Percentiles rank a stretch among this genome's conserved stretches.
Evolutionary conservation across 2,113 vertebrate species (phyloP).

Genomic region (Etia nguti): DNA sequence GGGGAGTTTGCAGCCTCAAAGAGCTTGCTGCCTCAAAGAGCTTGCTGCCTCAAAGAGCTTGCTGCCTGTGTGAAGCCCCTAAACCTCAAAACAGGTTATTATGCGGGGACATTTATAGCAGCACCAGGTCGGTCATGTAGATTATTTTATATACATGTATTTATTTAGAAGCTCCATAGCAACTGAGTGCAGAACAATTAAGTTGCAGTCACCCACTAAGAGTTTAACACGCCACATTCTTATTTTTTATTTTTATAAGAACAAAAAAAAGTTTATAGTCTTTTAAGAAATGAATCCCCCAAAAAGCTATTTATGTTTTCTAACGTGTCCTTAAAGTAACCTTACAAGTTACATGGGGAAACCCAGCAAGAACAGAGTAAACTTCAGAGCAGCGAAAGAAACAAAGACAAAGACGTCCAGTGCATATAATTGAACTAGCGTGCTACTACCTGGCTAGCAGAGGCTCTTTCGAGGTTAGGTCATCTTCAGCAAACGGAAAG

Average conservation of each 20-base stretch:
- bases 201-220: background rate
- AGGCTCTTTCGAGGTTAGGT: conserved; percentile 45
- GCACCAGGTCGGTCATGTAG: conserved; percentile 13
- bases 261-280: background rate
- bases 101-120: background rate
- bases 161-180: background rate
- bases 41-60: background rate
- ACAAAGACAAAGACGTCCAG: background rate
- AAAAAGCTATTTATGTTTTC: background rate
- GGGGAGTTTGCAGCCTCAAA: background rate
- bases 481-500: conserved; percentile 53
- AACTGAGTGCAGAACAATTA: background rate
- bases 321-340: background rate
- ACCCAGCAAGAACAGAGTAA: conserved; percentile 4
- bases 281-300: background rate
- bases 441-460: conserved; percentile 56
- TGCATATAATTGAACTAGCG: background rate
- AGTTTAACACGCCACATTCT: background rate
- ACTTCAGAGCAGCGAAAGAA: background rate
- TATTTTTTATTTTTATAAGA: background rate
- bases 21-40: background rate
- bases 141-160: background rate
- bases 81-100: background rate
- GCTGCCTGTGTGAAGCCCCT: background rate
- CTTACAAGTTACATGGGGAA: background rate